Conservation (phyloP, 2,113 vertebrate species). For the Cephalopholis sonnerati region DNA sequence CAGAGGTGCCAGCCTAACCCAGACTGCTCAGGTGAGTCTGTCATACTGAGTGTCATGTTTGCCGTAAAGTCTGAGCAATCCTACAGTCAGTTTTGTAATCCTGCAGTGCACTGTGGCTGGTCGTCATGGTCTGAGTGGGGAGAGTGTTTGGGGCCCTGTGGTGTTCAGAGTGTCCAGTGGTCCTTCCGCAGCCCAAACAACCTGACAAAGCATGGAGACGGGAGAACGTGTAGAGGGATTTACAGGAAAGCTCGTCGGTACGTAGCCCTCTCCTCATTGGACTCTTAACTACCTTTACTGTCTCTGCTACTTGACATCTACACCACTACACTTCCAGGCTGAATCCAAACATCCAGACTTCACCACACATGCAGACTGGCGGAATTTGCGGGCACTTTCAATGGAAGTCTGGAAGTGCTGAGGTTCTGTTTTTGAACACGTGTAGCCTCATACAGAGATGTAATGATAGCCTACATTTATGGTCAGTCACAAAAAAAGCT, state of each 20-base stretch:
- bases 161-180: constrained; percentile 93
- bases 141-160: constrained; percentile 90
- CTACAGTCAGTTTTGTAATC: constrained; percentile 6
- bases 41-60: not conserved
- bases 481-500: no score
- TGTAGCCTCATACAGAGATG: no score
- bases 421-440: no score
- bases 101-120: constrained; percentile 92
- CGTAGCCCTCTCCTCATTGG: not conserved
- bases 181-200: constrained; percentile 93
- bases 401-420: no score
- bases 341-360: no score
- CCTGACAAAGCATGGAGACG: constrained; percentile 82
- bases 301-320: not conserved
- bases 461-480: no score
- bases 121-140: constrained; percentile 93
- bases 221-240: constrained; percentile 88
- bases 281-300: not conserved
- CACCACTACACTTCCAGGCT: not conserved
- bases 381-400: no score
- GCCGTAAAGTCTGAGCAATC: not conserved
- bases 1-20: constrained; percentile 85
- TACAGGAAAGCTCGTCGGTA: constrained; percentile 93
- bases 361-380: no score
- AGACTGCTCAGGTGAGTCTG: constrained; percentile 86